Percentiles rank a stretch among this genome's conserved stretches.
phyloP scores from a whole-genome alignment of 2,113 vertebrate species.

The Etheostoma spectabile region DNA sequence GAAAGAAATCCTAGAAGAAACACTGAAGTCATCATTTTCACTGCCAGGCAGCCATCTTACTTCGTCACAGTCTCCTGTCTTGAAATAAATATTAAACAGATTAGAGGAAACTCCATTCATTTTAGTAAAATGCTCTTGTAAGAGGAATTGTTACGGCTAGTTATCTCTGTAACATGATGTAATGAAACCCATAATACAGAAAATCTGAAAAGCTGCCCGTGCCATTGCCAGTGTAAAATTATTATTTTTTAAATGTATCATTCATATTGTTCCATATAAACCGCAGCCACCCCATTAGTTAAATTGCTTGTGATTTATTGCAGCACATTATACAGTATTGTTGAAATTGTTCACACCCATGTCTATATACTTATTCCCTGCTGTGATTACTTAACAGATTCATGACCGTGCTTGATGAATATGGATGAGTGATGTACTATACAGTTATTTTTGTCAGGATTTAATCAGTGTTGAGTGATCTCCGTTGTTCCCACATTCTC shows the following conservation, averaged over 20 bases:
- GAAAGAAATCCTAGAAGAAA: too few relatives aligned
- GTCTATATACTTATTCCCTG: slow-evolving; percentile 38
- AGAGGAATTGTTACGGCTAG: background rate
- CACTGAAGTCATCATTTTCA: slow-evolving; percentile 20
- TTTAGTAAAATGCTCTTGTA: background rate
- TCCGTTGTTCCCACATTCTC: slow-evolving; percentile 36
- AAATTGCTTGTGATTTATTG: slow-evolving; percentile 53
- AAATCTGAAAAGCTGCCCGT: slow-evolving; percentile 8
- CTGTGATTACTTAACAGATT: slow-evolving; percentile 69
- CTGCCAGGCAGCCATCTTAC: slow-evolving; percentile 6
- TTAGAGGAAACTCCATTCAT: slow-evolving; percentile 19
- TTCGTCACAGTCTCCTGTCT: slow-evolving; percentile 18
- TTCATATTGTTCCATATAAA: slow-evolving; percentile 8
- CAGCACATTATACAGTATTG: slow-evolving; percentile 43
- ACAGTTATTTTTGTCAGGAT: slow-evolving; percentile 65
- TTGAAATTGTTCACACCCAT: slow-evolving; percentile 54
- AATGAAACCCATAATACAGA: slow-evolving; percentile 2
- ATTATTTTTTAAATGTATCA: background rate
- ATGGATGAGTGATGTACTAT: slow-evolving; percentile 64
- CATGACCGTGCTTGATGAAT: slow-evolving; percentile 67
- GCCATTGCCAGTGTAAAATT: background rate
- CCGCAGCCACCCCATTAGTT: slow-evolving; percentile 51
- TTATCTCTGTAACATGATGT: background rate
- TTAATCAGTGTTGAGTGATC: slow-evolving; percentile 78
- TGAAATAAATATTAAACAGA: slow-evolving; percentile 43